A percentile compares a stretch with the other conserved stretches of the same genome.
phyloP scores from a whole-genome alignment of 2,113 vertebrate genomes.

The Euleptes europaea region DNA sequence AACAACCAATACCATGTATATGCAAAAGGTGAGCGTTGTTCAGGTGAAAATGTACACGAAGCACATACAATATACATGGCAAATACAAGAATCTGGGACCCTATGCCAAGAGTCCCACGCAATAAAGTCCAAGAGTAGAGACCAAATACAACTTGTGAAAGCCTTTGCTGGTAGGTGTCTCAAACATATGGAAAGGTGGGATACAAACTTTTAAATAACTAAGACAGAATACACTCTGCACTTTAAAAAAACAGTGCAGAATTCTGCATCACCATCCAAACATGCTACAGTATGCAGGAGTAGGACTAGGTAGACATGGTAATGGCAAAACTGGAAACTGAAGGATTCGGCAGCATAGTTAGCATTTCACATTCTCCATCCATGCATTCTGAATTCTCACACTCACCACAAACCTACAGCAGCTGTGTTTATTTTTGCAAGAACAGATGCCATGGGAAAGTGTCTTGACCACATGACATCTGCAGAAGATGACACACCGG shows the following conservation, averaged over 20 bases:
- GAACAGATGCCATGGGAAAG: background rate
- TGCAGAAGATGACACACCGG: background rate
- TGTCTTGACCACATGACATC: background rate
- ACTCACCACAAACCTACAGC: background rate
- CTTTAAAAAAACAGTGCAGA: background rate
- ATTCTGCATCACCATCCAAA: background rate
- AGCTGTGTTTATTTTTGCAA: background rate
- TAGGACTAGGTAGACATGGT: background rate
- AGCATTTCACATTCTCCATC: background rate
- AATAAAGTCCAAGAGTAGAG: too few species aligned
- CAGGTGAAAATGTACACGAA: too few species aligned
- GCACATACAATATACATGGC: too few species aligned
- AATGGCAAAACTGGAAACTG: background rate
- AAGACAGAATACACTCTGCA: background rate
- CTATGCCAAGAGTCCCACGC: too few species aligned
- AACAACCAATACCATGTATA: too few species aligned
- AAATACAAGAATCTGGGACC: too few species aligned
- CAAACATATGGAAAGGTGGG: too few species aligned
- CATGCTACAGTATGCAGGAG: background rate
- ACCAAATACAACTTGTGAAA: too few species aligned
- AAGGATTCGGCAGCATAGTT: background rate
- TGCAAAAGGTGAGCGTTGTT: too few species aligned
- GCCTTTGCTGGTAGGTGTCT: background rate
- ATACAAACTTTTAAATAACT: background rate
- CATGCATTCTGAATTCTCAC: background rate